A percentile compares a stretch with the other conserved stretches of the same genome.
Evolutionary conservation across 2,888 invertebrate genomes (phyloP).

Genomic region (Drosophila subquinaria): DNA sequence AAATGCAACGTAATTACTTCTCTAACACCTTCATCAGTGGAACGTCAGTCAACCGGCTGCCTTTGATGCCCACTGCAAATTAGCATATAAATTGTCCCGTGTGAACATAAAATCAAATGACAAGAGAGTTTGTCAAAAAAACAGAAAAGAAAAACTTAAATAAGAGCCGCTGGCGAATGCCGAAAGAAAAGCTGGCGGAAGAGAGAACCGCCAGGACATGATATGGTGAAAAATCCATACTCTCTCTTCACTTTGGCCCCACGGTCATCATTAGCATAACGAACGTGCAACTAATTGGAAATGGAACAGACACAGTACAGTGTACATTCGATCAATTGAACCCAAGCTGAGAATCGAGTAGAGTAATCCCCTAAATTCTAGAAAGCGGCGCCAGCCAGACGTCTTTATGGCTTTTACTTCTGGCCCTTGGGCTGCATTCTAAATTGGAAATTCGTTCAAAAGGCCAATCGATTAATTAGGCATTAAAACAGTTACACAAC

Average conservation of each 20-base stretch:
- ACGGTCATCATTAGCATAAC: conserved; percentile 72
- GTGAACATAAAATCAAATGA: conserved; percentile 81
- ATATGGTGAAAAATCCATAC: conserved; percentile 58
- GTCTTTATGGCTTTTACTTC: conserved; percentile 77
- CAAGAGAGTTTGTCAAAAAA: conserved; percentile 79
- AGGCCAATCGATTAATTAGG: conserved; percentile 70
- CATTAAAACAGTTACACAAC: conserved; percentile 69
- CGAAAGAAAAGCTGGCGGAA: conserved; percentile 64
- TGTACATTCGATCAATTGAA: conserved; percentile 51
- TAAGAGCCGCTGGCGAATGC: conserved; percentile 56
- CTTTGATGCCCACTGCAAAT: conserved; percentile 79
- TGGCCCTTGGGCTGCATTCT: conserved; percentile 66
- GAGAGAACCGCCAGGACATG: conserved; percentile 77
- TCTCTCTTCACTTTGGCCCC: conserved; percentile 2
- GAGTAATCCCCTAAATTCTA: conserved; percentile 76
- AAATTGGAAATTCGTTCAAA: conserved; percentile 68
- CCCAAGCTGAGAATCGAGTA: neutral
- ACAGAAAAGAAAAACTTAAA: conserved; percentile 15
- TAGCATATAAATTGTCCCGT: conserved; percentile 82
- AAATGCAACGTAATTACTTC: conserved; percentile 79
- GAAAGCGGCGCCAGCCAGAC: conserved; percentile 81
- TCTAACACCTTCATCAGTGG: conserved; percentile 80
- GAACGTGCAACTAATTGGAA: conserved; percentile 81
- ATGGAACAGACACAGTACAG: conserved; percentile 60
- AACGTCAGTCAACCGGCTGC: conserved; percentile 64